Evolutionary conservation across 2,113 vertebrate species (phyloP).

Genomic region (Notechis scutatus): DNA sequence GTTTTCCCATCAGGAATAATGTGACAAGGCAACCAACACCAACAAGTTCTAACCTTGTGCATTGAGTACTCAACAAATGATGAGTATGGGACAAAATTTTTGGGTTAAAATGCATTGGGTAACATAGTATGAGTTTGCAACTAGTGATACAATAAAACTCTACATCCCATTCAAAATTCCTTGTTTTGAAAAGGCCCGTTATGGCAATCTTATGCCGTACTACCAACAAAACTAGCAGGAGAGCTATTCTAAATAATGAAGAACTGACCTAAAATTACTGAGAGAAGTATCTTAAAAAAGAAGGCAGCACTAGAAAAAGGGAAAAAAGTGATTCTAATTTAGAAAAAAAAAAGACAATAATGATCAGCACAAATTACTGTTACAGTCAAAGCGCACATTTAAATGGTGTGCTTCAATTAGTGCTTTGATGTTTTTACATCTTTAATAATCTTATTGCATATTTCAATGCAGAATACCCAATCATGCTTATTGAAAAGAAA

Average conservation of each 20-base stretch:
- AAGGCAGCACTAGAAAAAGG: background rate
- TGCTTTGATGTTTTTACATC: constrained; percentile 22
- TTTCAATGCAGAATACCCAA: constrained; percentile 22
- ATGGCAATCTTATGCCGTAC: background rate
- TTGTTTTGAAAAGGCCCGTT: background rate
- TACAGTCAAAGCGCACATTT: constrained; percentile 21
- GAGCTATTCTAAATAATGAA: background rate
- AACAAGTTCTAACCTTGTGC: background rate
- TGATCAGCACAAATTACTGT: constrained; percentile 39
- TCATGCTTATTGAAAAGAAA: constrained; percentile 15
- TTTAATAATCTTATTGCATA: background rate
- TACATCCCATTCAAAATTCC: background rate
- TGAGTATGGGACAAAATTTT: background rate
- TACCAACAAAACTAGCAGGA: background rate
- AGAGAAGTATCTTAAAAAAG: constrained; percentile 3
- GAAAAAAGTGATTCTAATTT: constrained; percentile 19
- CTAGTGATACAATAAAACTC: background rate
- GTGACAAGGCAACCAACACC: background rate
- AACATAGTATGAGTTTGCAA: background rate
- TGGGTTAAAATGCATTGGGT: background rate
- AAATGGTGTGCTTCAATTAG: background rate
- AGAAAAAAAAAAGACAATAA: constrained; percentile 13
- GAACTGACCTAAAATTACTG: background rate
- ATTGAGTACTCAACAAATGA: background rate
- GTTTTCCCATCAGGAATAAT: background rate